phyloP scores from a whole-genome alignment of 2,113 vertebrate genomes.

The Macquaria australasica region DNA sequence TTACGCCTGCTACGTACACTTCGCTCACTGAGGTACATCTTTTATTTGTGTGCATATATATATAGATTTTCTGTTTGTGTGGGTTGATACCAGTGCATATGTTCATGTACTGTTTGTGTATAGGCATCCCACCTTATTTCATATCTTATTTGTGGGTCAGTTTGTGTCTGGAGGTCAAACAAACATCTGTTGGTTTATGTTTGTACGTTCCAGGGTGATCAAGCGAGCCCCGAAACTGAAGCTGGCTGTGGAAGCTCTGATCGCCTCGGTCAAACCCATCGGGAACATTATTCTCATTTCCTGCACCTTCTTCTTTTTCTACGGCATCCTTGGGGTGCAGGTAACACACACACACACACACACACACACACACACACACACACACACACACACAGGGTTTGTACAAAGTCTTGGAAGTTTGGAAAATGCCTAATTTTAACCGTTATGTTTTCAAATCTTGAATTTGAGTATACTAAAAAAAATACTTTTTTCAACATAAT shows the following conservation, averaged over 20 bases:
- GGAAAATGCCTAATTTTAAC: too few species aligned
- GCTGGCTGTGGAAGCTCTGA: conserved; percentile 92
- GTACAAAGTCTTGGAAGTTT: too few species aligned
- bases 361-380: background rate
- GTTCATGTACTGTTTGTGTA: background rate
- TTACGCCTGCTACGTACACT: conserved; percentile 89
- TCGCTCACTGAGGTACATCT: conserved; percentile 87
- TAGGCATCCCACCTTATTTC: too few species aligned
- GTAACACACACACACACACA: conserved; percentile 66
- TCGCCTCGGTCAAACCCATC: conserved; percentile 91
- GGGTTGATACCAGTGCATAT: background rate
- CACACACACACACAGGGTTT: too few species aligned
- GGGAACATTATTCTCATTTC: conserved; percentile 94
- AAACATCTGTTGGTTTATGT: background rate
- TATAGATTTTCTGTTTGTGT: background rate
- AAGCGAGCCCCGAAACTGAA: conserved; percentile 91
- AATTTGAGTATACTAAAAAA: too few species aligned
- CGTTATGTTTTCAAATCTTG: too few species aligned
- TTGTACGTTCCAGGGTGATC: conserved; percentile 86
- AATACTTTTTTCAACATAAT: too few species aligned
- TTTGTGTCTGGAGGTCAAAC: background rate
- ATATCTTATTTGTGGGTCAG: too few species aligned
- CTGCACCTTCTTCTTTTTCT: conserved; percentile 93
- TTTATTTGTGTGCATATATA: background rate
- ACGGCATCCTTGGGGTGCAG: conserved; percentile 94